Percentiles rank a stretch among this genome's conserved stretches.
phyloP scores from a whole-genome alignment of 2,888 invertebrate species.

The Phrixothrix hirtus region DNA sequence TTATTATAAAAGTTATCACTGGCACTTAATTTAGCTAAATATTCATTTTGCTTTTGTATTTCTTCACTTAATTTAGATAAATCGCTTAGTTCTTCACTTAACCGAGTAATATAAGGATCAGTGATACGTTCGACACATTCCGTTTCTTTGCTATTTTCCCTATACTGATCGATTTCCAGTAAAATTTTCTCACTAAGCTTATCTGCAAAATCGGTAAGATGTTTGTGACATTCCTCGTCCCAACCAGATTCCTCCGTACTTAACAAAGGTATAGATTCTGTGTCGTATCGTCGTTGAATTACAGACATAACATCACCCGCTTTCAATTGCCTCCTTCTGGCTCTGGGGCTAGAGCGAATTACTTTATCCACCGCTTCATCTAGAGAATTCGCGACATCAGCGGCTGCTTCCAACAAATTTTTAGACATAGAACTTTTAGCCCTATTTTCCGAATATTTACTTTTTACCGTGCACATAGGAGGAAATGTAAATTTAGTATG shows the following conservation, averaged over 20 bases:
- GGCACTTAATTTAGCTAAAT: conserved; percentile 61
- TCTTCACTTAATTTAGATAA: conserved; percentile 63
- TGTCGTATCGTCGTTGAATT: conserved; percentile 38
- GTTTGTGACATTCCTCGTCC: conserved; percentile 69
- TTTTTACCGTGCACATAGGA: conserved; percentile 7
- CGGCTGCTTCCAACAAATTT: conserved; percentile 67
- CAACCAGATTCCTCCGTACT: conserved; percentile 50
- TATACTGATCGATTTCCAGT: conserved; percentile 72
- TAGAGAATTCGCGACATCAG: conserved; percentile 66
- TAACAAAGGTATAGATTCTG: conserved; percentile 46
- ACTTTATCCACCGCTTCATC: conserved; percentile 72
- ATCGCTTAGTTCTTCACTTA: conserved; percentile 63
- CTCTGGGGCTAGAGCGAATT: conserved; percentile 65
- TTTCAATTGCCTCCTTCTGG: conserved; percentile 60
- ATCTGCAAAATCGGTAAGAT: conserved; percentile 79
- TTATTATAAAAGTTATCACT: conserved; percentile 50
- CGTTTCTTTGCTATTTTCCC: conserved; percentile 59
- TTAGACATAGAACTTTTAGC: conserved; percentile 44
- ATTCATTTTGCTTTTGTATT: conserved; percentile 64
- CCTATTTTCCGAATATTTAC: conserved; percentile 13
- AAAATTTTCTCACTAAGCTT: conserved; percentile 79
- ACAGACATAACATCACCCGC: conserved; percentile 57
- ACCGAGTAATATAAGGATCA: conserved; percentile 64
- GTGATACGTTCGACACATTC: conserved; percentile 58
- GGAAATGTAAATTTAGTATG: conserved; percentile 33